These are phyloP conservation scores for Chydorus sphaericus DNA, from an alignment of 2,888 invertebrate genomes.

Conservation along the genomic window DNA sequence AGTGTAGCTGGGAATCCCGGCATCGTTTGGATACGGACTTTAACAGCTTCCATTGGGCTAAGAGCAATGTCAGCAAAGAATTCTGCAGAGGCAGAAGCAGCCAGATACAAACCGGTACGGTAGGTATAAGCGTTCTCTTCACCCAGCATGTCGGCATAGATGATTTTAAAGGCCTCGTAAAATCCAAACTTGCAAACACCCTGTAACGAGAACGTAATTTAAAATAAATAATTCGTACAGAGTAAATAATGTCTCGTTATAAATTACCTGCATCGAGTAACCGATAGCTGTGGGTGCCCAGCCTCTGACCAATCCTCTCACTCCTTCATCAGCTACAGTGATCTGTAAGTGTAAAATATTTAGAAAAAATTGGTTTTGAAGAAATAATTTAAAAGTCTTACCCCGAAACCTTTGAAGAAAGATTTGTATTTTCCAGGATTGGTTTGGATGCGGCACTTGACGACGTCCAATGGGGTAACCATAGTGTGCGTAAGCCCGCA, in stretches of 20 bases:
- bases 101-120: conserved; percentile 75
- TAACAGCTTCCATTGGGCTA: conserved; percentile 91
- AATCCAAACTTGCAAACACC: conserved; percentile 95
- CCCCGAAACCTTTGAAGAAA: conserved; percentile 57
- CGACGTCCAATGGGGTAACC: conserved; percentile 86
- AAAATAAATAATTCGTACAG: too few relatives aligned
- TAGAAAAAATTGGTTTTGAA: not conserved
- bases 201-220: too few relatives aligned
- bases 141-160: conserved; percentile 65
- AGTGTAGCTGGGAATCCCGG: conserved; percentile 82
- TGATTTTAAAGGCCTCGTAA: conserved; percentile 89
- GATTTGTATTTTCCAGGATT: conserved; percentile 85
- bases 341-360: conserved; percentile 29
- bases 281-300: conserved; percentile 98
- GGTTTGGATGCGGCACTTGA: conserved; percentile 87
- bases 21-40: conserved; percentile 90
- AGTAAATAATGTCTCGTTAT: not conserved
- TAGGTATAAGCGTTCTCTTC: conserved; percentile 84
- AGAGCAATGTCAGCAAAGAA: conserved; percentile 96
- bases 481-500: conserved; percentile 74
- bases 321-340: conserved; percentile 73
- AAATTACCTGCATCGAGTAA: conserved; percentile 54
- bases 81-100: conserved; percentile 93
- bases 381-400: conserved; percentile 25
- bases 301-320: conserved; percentile 70